Evolutionary conservation across 2,113 vertebrate genomes (phyloP), one percentile per base, ranked within the genome.

Genomic region (western clawed frog (Xenopus tropicalis)): DNA sequence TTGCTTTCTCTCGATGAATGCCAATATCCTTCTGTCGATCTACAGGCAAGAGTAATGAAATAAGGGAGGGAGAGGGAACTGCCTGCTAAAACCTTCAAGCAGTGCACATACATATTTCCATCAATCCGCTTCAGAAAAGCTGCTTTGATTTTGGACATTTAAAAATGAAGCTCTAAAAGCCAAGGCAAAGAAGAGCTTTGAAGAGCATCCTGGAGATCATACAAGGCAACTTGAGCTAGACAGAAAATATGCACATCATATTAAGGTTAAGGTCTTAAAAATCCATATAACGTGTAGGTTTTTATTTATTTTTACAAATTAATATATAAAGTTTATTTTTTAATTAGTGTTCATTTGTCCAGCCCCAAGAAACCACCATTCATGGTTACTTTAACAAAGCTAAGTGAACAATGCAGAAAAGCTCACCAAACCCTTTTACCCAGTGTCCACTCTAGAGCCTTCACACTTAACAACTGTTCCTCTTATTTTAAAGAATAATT

Each of bases 1-100:
- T 94, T 98, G 97, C 86, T 99, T 99, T 91, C 96, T 94, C 91
- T 98, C 96, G 88, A 99, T 99, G 94, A 99, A 99, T 89, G 97
- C 97, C 90, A 93, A 97, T 97, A 99, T 98, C 90, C 97, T 88
- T 78, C 97, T 94, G 87, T 98, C 96, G 91, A 98, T 99, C 97
- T 98, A 86, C 65, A 87, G 88, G 17, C 17, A 62, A 43, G 56
- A 63, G 16, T 48, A 59, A 69, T 44, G 58, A 24, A 69, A 51
- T 63, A 66, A 69, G 58, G 14, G 46, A 24, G 59, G 16, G 12
- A 25, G 44, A 6, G 10, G 56, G 58, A 69, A 75, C 54, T 21
- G 44, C 14, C 44, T 61, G 42, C 24, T 29, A 52, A 74, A 51
- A 61, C 43, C 22, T 25, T 17, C 51, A 69, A 58, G 54, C 73